Percentiles rank a stretch among this genome's conserved stretches.
phyloP scores from a whole-genome alignment of 2,797 vertebrate genomes.

The Enteromius radiatus region DNA sequence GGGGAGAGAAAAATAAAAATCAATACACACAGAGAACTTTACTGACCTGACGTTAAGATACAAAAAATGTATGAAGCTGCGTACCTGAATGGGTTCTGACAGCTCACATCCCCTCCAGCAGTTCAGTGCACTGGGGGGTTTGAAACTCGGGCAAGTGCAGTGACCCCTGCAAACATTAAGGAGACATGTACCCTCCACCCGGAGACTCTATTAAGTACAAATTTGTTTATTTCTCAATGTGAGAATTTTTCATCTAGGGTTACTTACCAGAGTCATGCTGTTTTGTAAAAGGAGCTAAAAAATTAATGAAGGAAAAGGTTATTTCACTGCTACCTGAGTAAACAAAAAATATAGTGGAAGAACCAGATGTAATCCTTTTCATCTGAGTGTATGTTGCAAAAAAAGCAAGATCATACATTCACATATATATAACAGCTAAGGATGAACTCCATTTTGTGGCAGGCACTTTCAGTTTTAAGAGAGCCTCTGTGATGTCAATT shows the following conservation, averaged over 20 bases:
- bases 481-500: constrained; percentile 9
- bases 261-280: constrained; percentile 21
- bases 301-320: constrained; percentile 36
- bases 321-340: neutral
- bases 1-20: constrained; percentile 75
- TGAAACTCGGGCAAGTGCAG: constrained; percentile 35
- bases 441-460: constrained; percentile 46
- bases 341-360: neutral
- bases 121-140: constrained; percentile 46
- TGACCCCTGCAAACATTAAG: constrained; percentile 38
- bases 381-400: neutral
- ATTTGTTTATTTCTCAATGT: constrained; percentile 37
- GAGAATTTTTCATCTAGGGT: constrained; percentile 16
- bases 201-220: constrained; percentile 30
- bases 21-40: constrained; percentile 72
- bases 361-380: constrained; percentile 18
- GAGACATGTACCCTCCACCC: constrained; percentile 30
- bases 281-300: constrained; percentile 17
- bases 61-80: constrained; percentile 67
- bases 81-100: constrained; percentile 59
- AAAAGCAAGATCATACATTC: neutral
- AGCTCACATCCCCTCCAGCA: constrained; percentile 55
- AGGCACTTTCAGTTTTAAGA: constrained; percentile 15
- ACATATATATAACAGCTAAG: constrained; percentile 4
- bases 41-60: constrained; percentile 73